phyloP scores from a whole-genome alignment of 2,113 vertebrate species.

The Anser brachyrhynchus region DNA sequence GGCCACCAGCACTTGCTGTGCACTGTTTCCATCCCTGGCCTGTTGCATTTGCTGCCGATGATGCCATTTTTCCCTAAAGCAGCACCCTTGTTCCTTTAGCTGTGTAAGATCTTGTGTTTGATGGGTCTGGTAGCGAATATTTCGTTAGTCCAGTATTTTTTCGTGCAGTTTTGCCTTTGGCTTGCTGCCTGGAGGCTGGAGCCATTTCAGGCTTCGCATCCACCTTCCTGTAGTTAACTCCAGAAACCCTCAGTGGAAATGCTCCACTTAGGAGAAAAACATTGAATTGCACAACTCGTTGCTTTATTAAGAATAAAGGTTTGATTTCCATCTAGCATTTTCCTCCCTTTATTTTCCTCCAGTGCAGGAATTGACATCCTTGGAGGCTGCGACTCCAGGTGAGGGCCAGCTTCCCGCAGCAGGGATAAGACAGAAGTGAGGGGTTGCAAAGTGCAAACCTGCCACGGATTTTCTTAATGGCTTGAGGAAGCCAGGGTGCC shows the following conservation, averaged over 20 bases:
- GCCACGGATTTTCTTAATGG: background rate
- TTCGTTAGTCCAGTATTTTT: no score
- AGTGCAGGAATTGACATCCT: background rate
- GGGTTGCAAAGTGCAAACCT: background rate
- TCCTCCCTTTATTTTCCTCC: background rate
- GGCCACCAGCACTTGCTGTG: background rate
- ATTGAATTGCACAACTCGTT: fast-evolving
- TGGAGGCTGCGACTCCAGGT: no score
- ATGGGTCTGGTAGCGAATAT: background rate
- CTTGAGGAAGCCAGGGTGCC: background rate
- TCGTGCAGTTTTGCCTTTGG: background rate
- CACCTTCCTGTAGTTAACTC: fast-evolving
- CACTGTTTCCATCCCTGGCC: fast-evolving
- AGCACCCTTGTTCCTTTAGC: background rate
- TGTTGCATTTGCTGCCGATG: fast-evolving
- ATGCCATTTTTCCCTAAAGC: background rate
- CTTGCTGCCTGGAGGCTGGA: fast-evolving
- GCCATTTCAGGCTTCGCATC: background rate
- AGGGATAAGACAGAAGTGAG: no score
- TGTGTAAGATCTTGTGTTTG: background rate
- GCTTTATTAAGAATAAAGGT: background rate
- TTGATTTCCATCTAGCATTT: background rate
- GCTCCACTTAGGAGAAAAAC: background rate
- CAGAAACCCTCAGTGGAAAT: background rate
- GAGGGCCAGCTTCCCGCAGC: no score